Conservation (phyloP, 1,140 invertebrate species). For the Macrosteles quadrilineatus region DNA sequence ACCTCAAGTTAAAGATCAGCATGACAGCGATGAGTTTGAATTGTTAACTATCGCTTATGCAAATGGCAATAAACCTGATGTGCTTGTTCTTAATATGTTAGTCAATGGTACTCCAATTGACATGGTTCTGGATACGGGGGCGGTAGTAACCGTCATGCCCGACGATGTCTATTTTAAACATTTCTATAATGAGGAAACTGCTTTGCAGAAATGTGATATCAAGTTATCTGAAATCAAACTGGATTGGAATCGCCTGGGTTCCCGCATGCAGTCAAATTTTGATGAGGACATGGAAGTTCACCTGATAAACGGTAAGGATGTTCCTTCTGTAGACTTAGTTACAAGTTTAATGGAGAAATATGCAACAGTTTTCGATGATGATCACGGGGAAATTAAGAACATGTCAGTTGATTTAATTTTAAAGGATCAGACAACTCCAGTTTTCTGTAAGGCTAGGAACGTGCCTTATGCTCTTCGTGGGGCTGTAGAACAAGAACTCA, state of each 20-base stretch:
- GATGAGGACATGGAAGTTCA: background rate
- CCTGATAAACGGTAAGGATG: background rate
- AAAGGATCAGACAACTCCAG: too few species aligned
- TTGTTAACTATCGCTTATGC: background rate
- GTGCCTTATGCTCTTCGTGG: too few species aligned
- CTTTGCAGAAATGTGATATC: background rate
- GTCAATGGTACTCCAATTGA: too few species aligned
- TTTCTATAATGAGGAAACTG: background rate
- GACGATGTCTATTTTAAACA: background rate
- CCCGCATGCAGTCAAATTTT: background rate
- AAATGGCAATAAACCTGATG: background rate
- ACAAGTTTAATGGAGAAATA: conserved; percentile 2
- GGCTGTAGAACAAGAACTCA: too few species aligned
- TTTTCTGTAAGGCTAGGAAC: too few species aligned
- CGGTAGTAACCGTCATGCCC: background rate
- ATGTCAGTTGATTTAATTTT: too few species aligned
- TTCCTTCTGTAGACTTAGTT: background rate
- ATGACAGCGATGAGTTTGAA: background rate
- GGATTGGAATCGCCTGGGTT: background rate
- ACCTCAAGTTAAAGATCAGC: background rate
- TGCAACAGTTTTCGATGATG: background rate
- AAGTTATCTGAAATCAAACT: background rate
- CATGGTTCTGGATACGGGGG: too few species aligned
- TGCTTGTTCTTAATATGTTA: background rate
- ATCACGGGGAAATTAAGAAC: background rate